phyloP scores from a whole-genome alignment of 2,797 vertebrate genomes.

The Girardinus metallicus region DNA sequence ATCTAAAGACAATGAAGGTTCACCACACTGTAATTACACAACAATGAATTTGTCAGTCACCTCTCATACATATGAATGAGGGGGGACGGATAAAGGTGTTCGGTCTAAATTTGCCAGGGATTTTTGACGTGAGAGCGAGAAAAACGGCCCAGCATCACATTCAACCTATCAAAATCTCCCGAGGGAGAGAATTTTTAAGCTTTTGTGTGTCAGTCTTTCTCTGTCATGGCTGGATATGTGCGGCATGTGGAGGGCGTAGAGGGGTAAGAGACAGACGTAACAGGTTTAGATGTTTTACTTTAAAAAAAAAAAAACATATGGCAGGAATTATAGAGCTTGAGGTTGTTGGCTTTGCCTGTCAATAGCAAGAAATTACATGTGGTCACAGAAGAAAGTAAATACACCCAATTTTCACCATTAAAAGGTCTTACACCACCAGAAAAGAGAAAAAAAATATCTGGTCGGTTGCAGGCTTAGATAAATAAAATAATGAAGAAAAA shows the following conservation, averaged over 20 bases:
- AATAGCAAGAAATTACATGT: constrained; percentile 17
- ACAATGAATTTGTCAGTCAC: constrained; percentile 84
- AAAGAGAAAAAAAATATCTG: neutral
- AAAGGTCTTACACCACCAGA: neutral
- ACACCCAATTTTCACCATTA: neutral
- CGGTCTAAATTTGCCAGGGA: constrained; percentile 76
- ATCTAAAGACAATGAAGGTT: constrained; percentile 83
- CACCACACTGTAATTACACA: constrained; percentile 83
- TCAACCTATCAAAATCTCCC: constrained; percentile 76
- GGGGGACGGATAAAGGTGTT: constrained; percentile 78
- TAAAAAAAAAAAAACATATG: constrained; percentile 23
- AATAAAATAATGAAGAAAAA: neutral
- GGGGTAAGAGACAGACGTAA: constrained; percentile 73
- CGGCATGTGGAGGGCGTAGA: constrained; percentile 71
- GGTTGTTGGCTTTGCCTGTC: constrained; percentile 59
- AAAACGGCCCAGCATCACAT: constrained; percentile 73
- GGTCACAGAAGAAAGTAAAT: neutral
- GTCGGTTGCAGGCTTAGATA: neutral
- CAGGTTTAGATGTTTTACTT: constrained; percentile 64
- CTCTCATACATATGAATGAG: constrained; percentile 82
- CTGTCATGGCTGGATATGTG: constrained; percentile 75
- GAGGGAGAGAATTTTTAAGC: constrained; percentile 75
- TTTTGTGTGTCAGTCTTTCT: constrained; percentile 80
- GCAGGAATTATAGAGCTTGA: constrained; percentile 47
- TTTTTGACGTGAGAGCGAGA: constrained; percentile 77